Evolutionary conservation across 2,797 vertebrate genomes (phyloP).

Genomic region (Heliangelus exortis): DNA sequence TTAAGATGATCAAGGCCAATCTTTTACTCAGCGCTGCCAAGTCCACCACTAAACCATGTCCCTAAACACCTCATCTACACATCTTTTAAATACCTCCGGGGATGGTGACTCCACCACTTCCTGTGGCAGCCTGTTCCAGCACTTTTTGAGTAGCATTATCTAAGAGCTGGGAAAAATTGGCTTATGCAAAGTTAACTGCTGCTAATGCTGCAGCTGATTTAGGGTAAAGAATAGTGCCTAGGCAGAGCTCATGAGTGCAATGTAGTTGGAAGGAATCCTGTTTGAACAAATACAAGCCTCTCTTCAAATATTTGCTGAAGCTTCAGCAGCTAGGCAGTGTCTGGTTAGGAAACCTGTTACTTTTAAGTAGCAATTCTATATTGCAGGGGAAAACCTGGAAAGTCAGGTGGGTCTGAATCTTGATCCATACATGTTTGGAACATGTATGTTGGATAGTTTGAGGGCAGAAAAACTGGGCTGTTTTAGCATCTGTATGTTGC

Average conservation of each 20-base stretch:
- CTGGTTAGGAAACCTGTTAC: not conserved
- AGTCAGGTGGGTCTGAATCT: not conserved
- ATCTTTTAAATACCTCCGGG: too few relatives aligned
- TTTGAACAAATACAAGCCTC: not conserved
- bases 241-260: not conserved
- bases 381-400: not conserved
- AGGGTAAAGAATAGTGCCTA: not conserved
- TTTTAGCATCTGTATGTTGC: not conserved
- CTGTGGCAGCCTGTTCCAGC: too few relatives aligned
- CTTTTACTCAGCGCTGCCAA: too few relatives aligned
- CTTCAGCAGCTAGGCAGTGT: not conserved
- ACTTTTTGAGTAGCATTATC: not conserved
- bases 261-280: not conserved
- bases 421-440: not conserved
- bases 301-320: not conserved
- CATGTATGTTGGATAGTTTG: rapidly evolving
- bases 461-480: not conserved
- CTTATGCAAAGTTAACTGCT: not conserved
- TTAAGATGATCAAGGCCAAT: too few relatives aligned
- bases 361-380: not conserved
- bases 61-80: too few relatives aligned
- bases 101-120: too few relatives aligned
- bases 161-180: not conserved
- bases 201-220: not conserved
- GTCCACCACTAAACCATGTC: too few relatives aligned